Evolutionary conservation across 2,113 vertebrate species (phyloP), one percentile per base, ranked within the genome.

Genomic region (Alouatta palliata): DNA sequence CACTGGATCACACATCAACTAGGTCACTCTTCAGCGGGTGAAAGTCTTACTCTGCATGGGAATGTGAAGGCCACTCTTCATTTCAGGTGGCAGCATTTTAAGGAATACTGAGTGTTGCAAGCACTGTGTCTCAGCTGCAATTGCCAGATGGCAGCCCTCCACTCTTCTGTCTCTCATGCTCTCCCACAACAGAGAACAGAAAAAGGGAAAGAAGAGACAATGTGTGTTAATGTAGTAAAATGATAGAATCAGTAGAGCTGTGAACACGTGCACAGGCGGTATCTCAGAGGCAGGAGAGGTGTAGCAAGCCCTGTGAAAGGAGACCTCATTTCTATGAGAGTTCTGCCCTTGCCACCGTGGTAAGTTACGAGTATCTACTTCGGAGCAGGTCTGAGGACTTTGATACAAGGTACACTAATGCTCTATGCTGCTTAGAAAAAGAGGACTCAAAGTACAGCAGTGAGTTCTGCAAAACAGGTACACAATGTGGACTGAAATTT

Each of bases 231-330:
- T 0, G 0, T 8, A 88, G 64, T 5, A 30, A 12, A 58, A 52
- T 0, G 11, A 25, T 1, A 23, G n/a, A 82, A 12, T 25, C 35
- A 2, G 10, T 43, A 35, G 35, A 4, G 12, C 43, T 5, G 20
- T 4, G 47, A 21, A 3, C 19, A 2, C 0, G 5, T 2, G 35
- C 43, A 20, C 1, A 6, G 30, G 21, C 0, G 20, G 35, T 12
- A 10, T 27, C 8, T 0, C 25, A 84, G 16, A 10, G 81, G 49
- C 4, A 5, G 1, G 45, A 23, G n/a, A 12, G 88, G 16, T 1
- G 6, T 0, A 1, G 79, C 2, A 21, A 2, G 35, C n/a, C 10
- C 56, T 30, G 7, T 45, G 35, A 49, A 49, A 8, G 30, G 66
- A 82, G 37, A 8, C 19, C 77, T 30, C 23, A 8, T 43, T 23